phyloP scores from a whole-genome alignment of 2,797 vertebrate species.

The Eremophila alpestris region DNA sequence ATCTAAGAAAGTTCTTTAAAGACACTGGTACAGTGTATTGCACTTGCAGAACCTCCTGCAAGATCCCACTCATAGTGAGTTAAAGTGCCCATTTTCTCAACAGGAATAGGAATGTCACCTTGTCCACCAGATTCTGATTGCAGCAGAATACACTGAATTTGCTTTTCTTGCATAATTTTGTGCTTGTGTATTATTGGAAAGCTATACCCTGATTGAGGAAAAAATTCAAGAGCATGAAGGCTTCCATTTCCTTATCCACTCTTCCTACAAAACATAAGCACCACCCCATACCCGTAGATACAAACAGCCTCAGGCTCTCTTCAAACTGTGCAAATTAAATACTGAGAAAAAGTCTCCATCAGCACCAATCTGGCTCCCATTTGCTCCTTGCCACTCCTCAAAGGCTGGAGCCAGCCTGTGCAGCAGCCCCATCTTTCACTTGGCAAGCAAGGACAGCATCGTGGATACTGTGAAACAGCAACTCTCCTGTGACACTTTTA shows the following conservation, averaged over 20 bases:
- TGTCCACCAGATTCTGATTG: neutral
- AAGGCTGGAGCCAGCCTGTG: neutral
- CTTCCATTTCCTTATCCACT: conserved; percentile 1
- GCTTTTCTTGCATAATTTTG: conserved; percentile 23
- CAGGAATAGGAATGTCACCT: conserved; percentile 11
- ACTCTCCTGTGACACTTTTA: conserved; percentile 67
- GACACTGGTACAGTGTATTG: conserved; percentile 53
- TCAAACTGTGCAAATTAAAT: conserved; percentile 57
- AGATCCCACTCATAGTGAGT: neutral
- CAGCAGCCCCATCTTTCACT: neutral
- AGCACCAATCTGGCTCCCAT: neutral
- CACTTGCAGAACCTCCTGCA: conserved; percentile 39
- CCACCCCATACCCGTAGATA: conserved; percentile 27
- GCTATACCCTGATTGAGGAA: neutral
- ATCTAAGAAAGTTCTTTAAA: neutral
- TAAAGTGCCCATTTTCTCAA: conserved; percentile 55
- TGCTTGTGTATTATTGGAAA: neutral
- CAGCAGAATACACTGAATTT: neutral
- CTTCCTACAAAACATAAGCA: neutral
- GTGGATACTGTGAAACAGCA: conserved; percentile 88
- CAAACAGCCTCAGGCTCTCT: conserved; percentile 2
- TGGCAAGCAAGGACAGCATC: conserved; percentile 89
- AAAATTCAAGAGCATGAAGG: conserved; percentile 12
- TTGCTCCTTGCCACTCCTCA: neutral
- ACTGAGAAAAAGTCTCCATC: neutral